Evolutionary conservation across 2,888 invertebrate species (phyloP).

Genomic region (Spilarctia lutea): DNA sequence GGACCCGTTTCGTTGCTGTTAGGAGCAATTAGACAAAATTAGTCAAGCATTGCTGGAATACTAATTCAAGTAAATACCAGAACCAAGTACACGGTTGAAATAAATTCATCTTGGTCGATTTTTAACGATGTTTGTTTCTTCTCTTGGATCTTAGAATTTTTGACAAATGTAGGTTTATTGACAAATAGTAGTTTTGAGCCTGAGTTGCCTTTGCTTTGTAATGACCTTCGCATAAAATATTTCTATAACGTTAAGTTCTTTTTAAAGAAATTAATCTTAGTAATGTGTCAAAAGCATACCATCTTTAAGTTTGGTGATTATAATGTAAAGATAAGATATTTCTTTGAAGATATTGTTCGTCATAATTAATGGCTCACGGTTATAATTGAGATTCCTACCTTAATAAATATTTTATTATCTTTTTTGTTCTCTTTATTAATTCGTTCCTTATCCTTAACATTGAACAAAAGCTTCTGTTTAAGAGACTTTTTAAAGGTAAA

Average conservation of each 20-base stretch:
- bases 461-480: slow-evolving; percentile 1
- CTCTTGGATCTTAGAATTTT: neutral
- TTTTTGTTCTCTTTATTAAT: slow-evolving; percentile 19
- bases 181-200: neutral
- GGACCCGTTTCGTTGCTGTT: neutral
- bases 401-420: slow-evolving; percentile 11
- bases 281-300: neutral
- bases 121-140: too few species aligned
- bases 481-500: neutral
- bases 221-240: too few species aligned
- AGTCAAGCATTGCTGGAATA: too few species aligned
- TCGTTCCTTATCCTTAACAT: slow-evolving; percentile 9
- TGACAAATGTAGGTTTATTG: neutral
- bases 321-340: slow-evolving; percentile 5
- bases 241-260: too few species aligned
- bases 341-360: slow-evolving; percentile 9
- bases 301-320: neutral
- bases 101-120: too few species aligned
- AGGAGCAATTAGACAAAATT: neutral
- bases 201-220: too few species aligned
- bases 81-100: too few species aligned
- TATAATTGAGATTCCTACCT: slow-evolving; percentile 23
- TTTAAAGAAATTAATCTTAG: too few species aligned
- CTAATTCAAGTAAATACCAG: too few species aligned
- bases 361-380: slow-evolving; percentile 8